Base-by-base conservation (phyloP, 2,113 vertebrate species). In the Zapus hudsonius region DNA sequence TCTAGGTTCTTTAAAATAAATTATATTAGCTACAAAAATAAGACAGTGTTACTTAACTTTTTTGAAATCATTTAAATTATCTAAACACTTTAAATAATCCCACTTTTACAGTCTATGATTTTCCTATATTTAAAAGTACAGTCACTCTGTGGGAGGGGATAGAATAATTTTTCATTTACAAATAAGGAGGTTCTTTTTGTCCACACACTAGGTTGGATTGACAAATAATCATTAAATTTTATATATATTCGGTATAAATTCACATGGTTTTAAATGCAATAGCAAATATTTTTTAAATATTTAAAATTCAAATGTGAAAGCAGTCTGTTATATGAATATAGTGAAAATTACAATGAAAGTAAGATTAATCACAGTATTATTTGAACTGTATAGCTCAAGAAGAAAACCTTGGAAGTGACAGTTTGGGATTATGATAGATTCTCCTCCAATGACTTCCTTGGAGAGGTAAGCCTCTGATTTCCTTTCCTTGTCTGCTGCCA, bases 361-460 rank as follows among this genome's bases (percentile, higher is more conserved):
- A 29, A 25, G 31, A 33, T 93, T 97, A 95, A 97, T 97, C 93
- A 38, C 85, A 40, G 70, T 97, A 97, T 97, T 59, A 90, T 93
- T 97, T 98, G 79, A 94, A 96, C 94, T 98, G 1, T 95, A 99
- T 95, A 99, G 99, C 97, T 99, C 87, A 99, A 99, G 98, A 99
- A 99, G 98, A 99, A 99, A 98, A 99, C 99, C 0, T 97, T 99
- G 96, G 99, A 99, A 97, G 99, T 99, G 95, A 99, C 99, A 66
- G 99, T 99, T 96, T 99, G 99, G 99, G 99, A 99, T 97, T 99
- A 99, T 94, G 99, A 99, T 96, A 98, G 98, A 99, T 99, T 99
- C 93, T 99, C 99, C 82, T 99, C 99, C 31, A 99, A 99, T 95
- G 99, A 99, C 96, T 99, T 99, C 94, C 99, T 99, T 10, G 99